Evolutionary conservation across 1,140 invertebrate genomes (phyloP), one percentile per base, ranked within the genome.

Genomic region (Batillaria attramentaria): DNA sequence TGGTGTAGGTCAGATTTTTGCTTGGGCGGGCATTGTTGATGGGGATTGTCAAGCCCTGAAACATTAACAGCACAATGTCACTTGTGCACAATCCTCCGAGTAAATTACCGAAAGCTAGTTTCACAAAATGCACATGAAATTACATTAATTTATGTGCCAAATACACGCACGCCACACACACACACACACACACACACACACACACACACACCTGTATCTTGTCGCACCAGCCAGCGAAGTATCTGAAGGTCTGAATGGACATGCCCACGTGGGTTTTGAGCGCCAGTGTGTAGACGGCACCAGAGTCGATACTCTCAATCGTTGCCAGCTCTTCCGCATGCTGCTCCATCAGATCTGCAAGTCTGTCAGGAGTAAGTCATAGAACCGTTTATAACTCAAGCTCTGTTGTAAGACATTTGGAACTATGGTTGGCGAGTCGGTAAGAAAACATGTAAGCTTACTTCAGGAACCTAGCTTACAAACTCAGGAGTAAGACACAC

Each of bases 251-350:
- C 78, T 88, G 86, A 43, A 91, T 89, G 31, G 91, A 91, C 86
- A 89, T 91, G 37, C 90, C 90, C 35, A 91, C 84, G 72, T 91
- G 97, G 0, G 97, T 99, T 88, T 99, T 99, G 10, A 99, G 86
- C 0, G 97, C 97, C 37, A 99, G 91, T 0, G 97, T 98, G 89
- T 98, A 99, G 0, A 99, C 97, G 0, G 97, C 97, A 6, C 97
- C 97, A 0, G 96, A 97, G 89, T 99, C 97, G 8, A 98, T 93
- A 0, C 94, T 94, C 88, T 99, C 97, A 10, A 99, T 94, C 0
- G 97, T 98, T 0, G 97, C 97, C 82, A 99, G 91, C 87, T 99
- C 97, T 89, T 98, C 97, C 90, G 96, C 96, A 88, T 98, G 94
- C 83, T 96, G 89, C 81, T 98, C 96, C 97, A 98, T 98, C 42